These are phyloP conservation scores for Python bivittatus DNA, from an alignment of 2,113 vertebrate species.

Conservation along the genomic window DNA sequence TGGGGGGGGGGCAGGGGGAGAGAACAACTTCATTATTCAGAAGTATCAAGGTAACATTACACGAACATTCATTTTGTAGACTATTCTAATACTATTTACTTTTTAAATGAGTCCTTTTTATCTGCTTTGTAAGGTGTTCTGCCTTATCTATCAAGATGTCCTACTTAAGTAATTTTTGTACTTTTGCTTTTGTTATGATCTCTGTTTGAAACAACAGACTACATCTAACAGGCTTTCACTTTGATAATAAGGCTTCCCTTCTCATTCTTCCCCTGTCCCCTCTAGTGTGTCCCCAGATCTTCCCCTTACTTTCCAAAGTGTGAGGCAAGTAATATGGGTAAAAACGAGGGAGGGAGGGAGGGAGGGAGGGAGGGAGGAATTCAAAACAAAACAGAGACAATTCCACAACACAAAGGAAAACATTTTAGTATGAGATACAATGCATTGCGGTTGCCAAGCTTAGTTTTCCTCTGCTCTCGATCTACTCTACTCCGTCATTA, in stretches of 20 bases:
- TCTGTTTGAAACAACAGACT: background rate
- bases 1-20: background rate
- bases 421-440: background rate
- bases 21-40: background rate
- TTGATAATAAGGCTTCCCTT: background rate
- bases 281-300: background rate
- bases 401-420: background rate
- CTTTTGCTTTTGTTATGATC: background rate
- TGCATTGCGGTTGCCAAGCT: background rate
- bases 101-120: background rate
- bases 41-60: background rate
- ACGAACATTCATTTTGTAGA: background rate
- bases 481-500: background rate
- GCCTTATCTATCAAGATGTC: background rate
- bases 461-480: background rate
- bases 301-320: background rate
- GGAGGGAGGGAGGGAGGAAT: background rate
- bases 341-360: background rate
- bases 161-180: background rate
- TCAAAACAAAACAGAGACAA: background rate
- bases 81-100: background rate
- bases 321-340: background rate
- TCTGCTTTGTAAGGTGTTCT: background rate
- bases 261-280: background rate
- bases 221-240: background rate